Evolutionary conservation across 1,140 invertebrate species (phyloP), one percentile per base, ranked within the genome.

Genomic region (Bombus consobrinus): DNA sequence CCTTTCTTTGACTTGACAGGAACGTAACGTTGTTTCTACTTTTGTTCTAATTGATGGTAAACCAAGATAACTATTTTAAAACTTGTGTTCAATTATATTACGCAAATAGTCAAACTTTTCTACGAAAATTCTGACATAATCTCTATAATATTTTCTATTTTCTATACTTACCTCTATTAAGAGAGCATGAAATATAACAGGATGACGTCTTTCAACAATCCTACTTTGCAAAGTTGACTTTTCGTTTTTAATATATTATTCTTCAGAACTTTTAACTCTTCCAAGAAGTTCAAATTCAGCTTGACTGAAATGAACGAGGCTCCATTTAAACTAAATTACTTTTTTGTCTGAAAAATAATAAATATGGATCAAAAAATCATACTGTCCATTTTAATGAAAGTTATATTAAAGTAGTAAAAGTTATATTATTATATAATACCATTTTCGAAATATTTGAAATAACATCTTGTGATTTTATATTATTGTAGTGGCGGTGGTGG

Each of bases 401-500:
- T 62, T 53, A 53, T 53, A 53, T 53, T 53, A 53, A 22, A 22
- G 3, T n/a, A 13, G 22, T n/a, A n/a, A 13, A 62, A 62, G 47
- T 62, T 13, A 62, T 28, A 62, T 62, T 59, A 59, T 47, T 47
- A 47, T 47, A 47, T 47, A 47, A 18, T 47, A 47, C 43, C 43
- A 15, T 53, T 22, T 62, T 62, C 59, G 12, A n/a, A 62, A 15
- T 75, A 34, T 10, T 37, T 13, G 28, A 22, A 18, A 79, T 28
- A 15, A 59, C 18, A 41, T 66, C 6, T 47, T 66, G 8, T 53
- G 1, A 39, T 76, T 9, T 34, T 22, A 59, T 37, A 57, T 41
- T 22, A 69, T n/a, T 74, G 59, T 9, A 75, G 86, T 1, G 88
- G 90, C 0, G 85, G 87, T 9, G 78, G 81, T 2, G 86, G 88